Evolutionary conservation across 2,888 invertebrate species (phyloP).

Genomic region (Drosophila infuscata): DNA sequence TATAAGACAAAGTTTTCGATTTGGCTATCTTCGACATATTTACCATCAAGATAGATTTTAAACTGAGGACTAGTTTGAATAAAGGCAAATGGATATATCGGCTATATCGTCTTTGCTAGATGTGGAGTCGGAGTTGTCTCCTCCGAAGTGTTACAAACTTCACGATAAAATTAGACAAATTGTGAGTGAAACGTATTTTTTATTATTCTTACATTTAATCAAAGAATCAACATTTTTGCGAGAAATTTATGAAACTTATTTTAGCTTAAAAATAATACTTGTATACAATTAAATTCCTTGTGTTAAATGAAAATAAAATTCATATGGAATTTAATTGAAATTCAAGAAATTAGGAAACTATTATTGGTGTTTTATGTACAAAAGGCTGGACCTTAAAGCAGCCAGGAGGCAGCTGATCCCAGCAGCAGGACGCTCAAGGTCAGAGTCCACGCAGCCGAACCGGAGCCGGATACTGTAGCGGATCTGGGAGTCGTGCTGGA

Average conservation of each 20-base stretch:
- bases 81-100: neutral
- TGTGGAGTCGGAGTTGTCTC: neutral
- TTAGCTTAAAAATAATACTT: slow-evolving; percentile 2
- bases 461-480: neutral
- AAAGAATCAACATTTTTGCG: slow-evolving; percentile 6
- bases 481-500: neutral
- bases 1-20: neutral
- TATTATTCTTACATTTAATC: slow-evolving; percentile 59
- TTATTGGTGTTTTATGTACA: slow-evolving; percentile 18
- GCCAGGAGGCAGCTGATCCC: slow-evolving; percentile 21
- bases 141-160: neutral
- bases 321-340: neutral
- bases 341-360: slow-evolving; percentile 35
- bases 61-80: neutral
- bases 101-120: too few relatives aligned
- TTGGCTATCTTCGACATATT: neutral
- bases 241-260: neutral
- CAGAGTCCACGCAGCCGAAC: slow-evolving; percentile 1
- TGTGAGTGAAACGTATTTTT: neutral
- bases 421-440: slow-evolving; percentile 29
- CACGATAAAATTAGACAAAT: neutral
- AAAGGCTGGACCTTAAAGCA: slow-evolving; percentile 17
- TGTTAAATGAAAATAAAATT: neutral
- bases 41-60: neutral
- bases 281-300: neutral